These are phyloP conservation scores for Diabrotica undecimpunctata DNA, from an alignment of 1,140 invertebrate genomes.

Conservation along the genomic window DNA sequence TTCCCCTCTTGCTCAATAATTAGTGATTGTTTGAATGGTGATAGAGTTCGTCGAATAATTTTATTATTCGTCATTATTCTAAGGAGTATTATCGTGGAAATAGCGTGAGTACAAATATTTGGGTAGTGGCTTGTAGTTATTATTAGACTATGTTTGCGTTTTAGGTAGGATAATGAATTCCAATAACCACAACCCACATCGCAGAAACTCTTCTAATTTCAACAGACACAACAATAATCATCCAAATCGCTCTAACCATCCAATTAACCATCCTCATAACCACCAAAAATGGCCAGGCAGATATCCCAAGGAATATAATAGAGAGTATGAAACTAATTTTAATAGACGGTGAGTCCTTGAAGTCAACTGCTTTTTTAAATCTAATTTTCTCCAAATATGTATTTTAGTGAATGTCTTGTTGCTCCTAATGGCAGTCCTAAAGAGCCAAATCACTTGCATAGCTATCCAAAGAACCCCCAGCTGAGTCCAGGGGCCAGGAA, in stretches of 20 bases:
- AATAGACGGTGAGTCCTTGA: constrained; percentile 42
- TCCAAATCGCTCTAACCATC: constrained; percentile 37
- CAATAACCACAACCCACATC: constrained; percentile 45
- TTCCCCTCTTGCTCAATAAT: constrained; percentile 18
- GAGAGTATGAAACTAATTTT: constrained; percentile 45
- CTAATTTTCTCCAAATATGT: constrained; percentile 15
- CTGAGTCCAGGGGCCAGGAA: constrained; percentile 42
- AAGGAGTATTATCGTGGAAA: not conserved
- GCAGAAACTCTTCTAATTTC: constrained; percentile 45
- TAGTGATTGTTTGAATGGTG: constrained; percentile 17
- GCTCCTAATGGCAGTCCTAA: constrained; percentile 41
- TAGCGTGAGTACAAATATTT: constrained; percentile 1
- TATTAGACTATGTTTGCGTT: constrained; percentile 3
- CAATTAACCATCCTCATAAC: constrained; percentile 29
- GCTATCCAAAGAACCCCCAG: constrained; percentile 44
- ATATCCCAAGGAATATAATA: constrained; percentile 44
- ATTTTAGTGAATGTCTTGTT: constrained; percentile 44
- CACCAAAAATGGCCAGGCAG: constrained; percentile 46
- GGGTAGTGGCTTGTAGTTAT: constrained; percentile 1
- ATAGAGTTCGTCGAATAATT: not conserved
- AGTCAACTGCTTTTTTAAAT: constrained; percentile 15
- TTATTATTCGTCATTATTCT: not conserved
- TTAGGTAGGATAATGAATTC: constrained; percentile 39
- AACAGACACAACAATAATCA: constrained; percentile 44
- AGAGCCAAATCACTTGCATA: constrained; percentile 43